Evolutionary conservation across 2,113 vertebrate species (phyloP), one percentile per base, ranked within the genome.

Genomic region (Chloropsis cyanopogon): DNA sequence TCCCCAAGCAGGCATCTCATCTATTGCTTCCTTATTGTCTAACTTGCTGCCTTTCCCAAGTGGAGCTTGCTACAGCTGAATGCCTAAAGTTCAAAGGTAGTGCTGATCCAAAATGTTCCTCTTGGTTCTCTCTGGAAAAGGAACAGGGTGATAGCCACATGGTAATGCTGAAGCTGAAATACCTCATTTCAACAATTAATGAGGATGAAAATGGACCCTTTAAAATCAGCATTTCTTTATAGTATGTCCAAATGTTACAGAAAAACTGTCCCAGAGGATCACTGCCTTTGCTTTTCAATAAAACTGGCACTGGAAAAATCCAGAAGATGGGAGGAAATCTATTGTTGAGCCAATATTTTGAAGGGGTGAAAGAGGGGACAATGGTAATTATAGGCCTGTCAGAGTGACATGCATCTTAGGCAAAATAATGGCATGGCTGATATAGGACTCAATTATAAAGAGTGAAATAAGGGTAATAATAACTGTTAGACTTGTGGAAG

Each of bases 351-450:
- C 57, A 70, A 54, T 91, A 69, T 92, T 95, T 91, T 92, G 73
- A 95, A 85, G 85, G 70, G 78, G 77, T 94, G 87, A 91, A 53
- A 46, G 81, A 72, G 70, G 78, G 75, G 84, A n/a, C 26, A 61
- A 0, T 72, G 78, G 73, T 89, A 95, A 93, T 95, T 93, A 90
- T 23, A 70, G 61, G 23, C 73, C 66, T 93, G 89, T 94, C 93
- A 95, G 63, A 47, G 68, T 95, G 73, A 72, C 42, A 59, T 80
- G n/a, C 41, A 69, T 94, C 73, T 93, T 85, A 60, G 81, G 87
- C 82, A 80, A 85, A 95, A 92, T 95, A 95, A 90, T 91, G 90
- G 53, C 42, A n/a, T 26, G 23, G 73, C 77, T 93, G 70, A 92
- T 87, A 41, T 1, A 37, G 46, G 59, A 87, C 81, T 95, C 59